These are phyloP conservation scores for Centropus unirufus DNA, from an alignment of 2,113 vertebrate species.

Conservation along the genomic window DNA sequence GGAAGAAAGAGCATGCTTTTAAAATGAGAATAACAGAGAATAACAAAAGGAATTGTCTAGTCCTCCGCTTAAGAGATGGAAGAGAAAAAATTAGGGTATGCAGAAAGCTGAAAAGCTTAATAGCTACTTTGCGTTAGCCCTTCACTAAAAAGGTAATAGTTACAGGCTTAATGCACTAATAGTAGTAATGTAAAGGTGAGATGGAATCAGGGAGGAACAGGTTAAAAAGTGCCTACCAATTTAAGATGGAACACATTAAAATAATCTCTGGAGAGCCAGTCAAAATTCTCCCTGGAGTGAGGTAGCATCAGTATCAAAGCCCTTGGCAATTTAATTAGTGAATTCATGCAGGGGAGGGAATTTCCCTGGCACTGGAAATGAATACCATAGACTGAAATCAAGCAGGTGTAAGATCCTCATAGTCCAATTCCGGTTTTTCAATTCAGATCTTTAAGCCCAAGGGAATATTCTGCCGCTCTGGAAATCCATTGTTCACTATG, in stretches of 20 bases:
- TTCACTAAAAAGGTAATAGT: conserved; percentile 41
- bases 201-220: conserved; percentile 59
- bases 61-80: conserved; percentile 9
- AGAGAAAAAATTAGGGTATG: neutral
- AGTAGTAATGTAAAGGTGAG: conserved; percentile 26
- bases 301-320: conserved; percentile 46
- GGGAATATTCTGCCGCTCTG: neutral
- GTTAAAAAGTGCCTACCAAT: conserved; percentile 57
- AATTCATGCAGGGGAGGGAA: conserved; percentile 35
- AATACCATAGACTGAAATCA: neutral
- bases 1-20: conserved; percentile 32
- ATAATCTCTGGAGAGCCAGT: conserved; percentile 48
- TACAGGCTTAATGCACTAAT: conserved; percentile 38
- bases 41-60: conserved; percentile 27
- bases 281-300: conserved; percentile 43
- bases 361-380: conserved; percentile 6
- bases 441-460: neutral
- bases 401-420: neutral
- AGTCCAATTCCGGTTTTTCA: neutral
- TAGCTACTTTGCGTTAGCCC: conserved; percentile 34
- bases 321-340: conserved; percentile 66
- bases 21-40: conserved; percentile 32
- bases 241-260: conserved; percentile 62
- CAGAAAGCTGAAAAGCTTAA: conserved; percentile 51
- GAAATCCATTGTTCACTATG: neutral